Percentiles rank a stretch among this genome's conserved stretches.
These are phyloP conservation scores for Anseranas semipalmata DNA, from an alignment of 2,113 vertebrate genomes.

Conservation along the genomic window DNA sequence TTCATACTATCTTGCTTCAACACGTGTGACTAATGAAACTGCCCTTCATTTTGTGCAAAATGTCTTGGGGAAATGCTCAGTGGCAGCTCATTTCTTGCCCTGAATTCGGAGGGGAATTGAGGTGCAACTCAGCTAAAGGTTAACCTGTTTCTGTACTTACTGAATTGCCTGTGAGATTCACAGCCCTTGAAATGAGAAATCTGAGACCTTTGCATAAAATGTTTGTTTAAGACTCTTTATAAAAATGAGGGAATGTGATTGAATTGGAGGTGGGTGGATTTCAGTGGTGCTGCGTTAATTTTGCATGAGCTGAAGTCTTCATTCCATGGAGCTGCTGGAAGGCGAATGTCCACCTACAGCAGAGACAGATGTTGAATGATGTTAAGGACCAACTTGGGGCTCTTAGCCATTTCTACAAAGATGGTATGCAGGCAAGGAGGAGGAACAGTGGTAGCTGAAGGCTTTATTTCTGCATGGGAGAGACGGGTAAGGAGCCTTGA, in stretches of 20 bases:
- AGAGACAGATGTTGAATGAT: accelerated
- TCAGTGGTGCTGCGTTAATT: not conserved
- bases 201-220: constrained; percentile 3
- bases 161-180: not conserved
- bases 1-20: not conserved
- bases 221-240: constrained; percentile 11
- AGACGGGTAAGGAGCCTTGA: too few relatives aligned
- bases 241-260: constrained; percentile 1
- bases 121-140: not conserved
- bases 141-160: not conserved
- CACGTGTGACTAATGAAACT: not conserved
- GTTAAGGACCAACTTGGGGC: accelerated
- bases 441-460: not conserved
- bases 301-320: not conserved
- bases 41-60: not conserved
- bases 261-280: not conserved
- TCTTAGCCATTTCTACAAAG: not conserved
- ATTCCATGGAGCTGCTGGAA: not conserved
- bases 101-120: not conserved
- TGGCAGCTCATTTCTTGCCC: not conserved
- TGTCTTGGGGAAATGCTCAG: not conserved
- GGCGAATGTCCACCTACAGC: not conserved
- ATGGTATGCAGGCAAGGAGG: not conserved
- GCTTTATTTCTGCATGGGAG: not conserved
- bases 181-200: constrained; percentile 34